Conservation (phyloP, 2,888 invertebrate genomes). For the Drosophila paracracens region DNA sequence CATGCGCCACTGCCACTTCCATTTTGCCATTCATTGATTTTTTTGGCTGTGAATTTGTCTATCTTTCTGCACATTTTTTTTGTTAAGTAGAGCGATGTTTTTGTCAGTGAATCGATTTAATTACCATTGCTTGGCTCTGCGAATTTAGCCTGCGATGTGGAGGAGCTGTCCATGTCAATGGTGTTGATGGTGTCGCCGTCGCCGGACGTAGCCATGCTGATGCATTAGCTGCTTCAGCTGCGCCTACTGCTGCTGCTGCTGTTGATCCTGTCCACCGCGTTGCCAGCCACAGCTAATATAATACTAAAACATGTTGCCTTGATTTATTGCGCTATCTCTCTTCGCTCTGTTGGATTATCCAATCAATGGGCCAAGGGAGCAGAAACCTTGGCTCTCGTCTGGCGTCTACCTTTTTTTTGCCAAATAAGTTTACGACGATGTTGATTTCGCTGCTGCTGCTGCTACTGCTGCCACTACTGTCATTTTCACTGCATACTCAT, state of each 20-base stretch:
- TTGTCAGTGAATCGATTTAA: slow-evolving; percentile 38
- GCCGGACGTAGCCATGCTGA: slow-evolving; percentile 91
- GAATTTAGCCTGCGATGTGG: slow-evolving; percentile 87
- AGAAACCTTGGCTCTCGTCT: slow-evolving; percentile 70
- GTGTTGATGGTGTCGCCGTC: slow-evolving; percentile 89
- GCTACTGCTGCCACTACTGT: slow-evolving; percentile 69
- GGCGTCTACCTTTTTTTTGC: slow-evolving; percentile 59
- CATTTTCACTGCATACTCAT: slow-evolving; percentile 79
- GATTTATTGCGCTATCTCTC: slow-evolving; percentile 3
- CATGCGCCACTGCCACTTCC: slow-evolving; percentile 81
- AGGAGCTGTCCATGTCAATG: slow-evolving; percentile 91
- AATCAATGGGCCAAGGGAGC: slow-evolving; percentile 69
- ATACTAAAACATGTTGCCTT: slow-evolving; percentile 70
- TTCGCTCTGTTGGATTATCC: slow-evolving; percentile 53
- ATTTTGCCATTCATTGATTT: slow-evolving; percentile 82
- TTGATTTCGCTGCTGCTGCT: slow-evolving; percentile 65
- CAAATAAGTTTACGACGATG: slow-evolving; percentile 55
- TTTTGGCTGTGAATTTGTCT: slow-evolving; percentile 38
- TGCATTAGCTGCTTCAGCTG: slow-evolving; percentile 47
- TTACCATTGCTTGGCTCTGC: slow-evolving; percentile 85
- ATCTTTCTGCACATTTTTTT: slow-evolving; percentile 18
- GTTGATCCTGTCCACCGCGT: slow-evolving; percentile 24
- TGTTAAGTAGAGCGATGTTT: neutral
- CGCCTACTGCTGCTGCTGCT: slow-evolving; percentile 20
- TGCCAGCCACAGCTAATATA: slow-evolving; percentile 27